phyloP scores from a whole-genome alignment of 2,797 vertebrate species.

The Carapus acus region DNA sequence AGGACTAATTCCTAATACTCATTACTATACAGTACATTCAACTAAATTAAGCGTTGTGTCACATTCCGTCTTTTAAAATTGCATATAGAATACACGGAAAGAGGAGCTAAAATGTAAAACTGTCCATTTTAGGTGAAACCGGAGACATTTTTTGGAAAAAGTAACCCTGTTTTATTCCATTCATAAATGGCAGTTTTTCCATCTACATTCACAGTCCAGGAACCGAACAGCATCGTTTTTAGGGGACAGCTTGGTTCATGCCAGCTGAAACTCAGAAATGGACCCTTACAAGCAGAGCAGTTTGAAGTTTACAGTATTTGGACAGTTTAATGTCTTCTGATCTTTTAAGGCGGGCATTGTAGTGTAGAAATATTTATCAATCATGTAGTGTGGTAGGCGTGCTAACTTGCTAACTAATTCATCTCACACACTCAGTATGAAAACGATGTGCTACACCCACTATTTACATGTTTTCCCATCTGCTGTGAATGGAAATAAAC shows the following conservation, averaged over 20 bases:
- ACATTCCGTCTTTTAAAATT: conserved; percentile 42
- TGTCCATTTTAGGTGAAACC: conserved; percentile 9
- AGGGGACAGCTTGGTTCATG: neutral
- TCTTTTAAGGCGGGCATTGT: too few species aligned
- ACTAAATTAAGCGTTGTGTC: conserved; percentile 42
- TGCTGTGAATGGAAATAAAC: too few species aligned
- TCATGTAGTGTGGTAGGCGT: too few species aligned
- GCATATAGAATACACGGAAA: conserved; percentile 36
- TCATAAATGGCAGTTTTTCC: conserved; percentile 32
- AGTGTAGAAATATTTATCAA: too few species aligned
- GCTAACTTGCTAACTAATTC: too few species aligned
- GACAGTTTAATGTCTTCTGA: too few species aligned
- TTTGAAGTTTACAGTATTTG: too few species aligned
- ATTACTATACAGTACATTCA: conserved; percentile 61
- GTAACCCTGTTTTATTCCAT: conserved; percentile 50
- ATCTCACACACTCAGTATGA: too few species aligned
- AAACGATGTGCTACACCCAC: too few species aligned
- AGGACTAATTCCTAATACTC: conserved; percentile 28
- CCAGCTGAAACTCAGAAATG: too few species aligned
- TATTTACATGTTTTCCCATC: too few species aligned
- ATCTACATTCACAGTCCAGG: neutral
- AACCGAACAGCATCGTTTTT: neutral
- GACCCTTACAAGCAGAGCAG: too few species aligned
- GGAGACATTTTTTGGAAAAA: conserved; percentile 4
- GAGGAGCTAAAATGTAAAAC: conserved; percentile 20